Percentiles rank a stretch among this genome's conserved stretches.
phyloP scores from a whole-genome alignment of 1,140 invertebrate genomes.

The Epicauta chinensis region DNA sequence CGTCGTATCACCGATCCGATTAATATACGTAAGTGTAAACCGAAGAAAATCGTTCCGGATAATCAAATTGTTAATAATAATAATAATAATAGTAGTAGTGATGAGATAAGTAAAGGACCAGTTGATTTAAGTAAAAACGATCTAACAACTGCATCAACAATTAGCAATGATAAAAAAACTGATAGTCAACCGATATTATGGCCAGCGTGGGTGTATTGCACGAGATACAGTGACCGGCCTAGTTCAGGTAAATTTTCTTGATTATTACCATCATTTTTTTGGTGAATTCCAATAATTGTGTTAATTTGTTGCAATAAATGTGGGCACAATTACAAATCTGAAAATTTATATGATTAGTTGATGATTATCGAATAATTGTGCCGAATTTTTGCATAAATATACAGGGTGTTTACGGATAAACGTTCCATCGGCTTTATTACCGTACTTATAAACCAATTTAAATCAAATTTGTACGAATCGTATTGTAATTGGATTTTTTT shows the following conservation, averaged over 20 bases:
- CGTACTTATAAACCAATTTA: too few species aligned
- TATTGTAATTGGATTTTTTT: too few species aligned
- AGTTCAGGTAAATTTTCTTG: constrained; percentile 73
- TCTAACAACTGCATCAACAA: constrained; percentile 17
- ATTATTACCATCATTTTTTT: too few species aligned
- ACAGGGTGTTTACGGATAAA: too few species aligned
- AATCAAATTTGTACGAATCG: too few species aligned
- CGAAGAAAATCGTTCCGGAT: constrained; percentile 36
- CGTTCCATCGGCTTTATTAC: too few species aligned
- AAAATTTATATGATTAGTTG: too few species aligned
- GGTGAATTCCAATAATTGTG: too few species aligned
- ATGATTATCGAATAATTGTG: too few species aligned
- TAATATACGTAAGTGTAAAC: constrained; percentile 51
- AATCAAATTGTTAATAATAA: neutral
- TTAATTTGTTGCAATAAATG: too few species aligned
- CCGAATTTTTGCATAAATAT: too few species aligned
- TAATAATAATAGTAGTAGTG: neutral
- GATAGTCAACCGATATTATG: constrained; percentile 49
- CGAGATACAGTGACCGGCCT: constrained; percentile 91
- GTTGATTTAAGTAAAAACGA: constrained; percentile 37
- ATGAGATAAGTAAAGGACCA: constrained; percentile 26
- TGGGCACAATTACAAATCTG: too few species aligned
- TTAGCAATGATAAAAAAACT: constrained; percentile 37
- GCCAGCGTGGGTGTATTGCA: constrained; percentile 93
- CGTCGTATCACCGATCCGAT: constrained; percentile 63